phyloP scores from a whole-genome alignment of 53 echinoderm and acorn worm genomes.

The Paelopatides confundens region DNA sequence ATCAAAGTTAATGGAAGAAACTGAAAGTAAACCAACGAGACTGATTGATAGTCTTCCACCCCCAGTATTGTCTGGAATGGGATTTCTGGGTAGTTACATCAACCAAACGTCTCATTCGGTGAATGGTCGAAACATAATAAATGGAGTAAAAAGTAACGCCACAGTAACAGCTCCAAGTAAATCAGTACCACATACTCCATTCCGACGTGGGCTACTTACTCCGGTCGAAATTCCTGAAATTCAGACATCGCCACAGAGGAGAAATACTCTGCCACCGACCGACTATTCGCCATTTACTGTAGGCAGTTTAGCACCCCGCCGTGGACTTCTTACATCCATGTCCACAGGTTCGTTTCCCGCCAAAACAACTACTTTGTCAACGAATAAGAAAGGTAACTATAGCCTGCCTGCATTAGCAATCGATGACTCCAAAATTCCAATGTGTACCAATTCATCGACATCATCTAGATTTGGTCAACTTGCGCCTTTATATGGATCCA shows the following conservation, averaged over 20 bases:
- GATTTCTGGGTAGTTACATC: background rate
- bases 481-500: background rate
- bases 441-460: background rate
- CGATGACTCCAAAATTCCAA: no score
- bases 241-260: no score
- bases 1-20: background rate
- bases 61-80: background rate
- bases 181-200: no score
- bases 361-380: no score
- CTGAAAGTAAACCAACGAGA: background rate
- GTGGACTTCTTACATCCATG: background rate
- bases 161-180: no score
- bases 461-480: background rate
- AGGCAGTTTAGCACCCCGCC: background rate
- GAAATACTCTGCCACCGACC: background rate
- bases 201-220: background rate
- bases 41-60: conserved; percentile 4
- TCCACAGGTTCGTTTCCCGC: no score
- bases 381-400: no score
- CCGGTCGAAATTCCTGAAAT: background rate
- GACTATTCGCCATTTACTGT: background rate
- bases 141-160: no score
- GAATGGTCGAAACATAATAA: no score
- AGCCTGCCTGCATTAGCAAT: no score
- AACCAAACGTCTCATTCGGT: background rate